phyloP scores from a whole-genome alignment of 2,888 invertebrate genomes.

The Lacanobia oleracea region DNA sequence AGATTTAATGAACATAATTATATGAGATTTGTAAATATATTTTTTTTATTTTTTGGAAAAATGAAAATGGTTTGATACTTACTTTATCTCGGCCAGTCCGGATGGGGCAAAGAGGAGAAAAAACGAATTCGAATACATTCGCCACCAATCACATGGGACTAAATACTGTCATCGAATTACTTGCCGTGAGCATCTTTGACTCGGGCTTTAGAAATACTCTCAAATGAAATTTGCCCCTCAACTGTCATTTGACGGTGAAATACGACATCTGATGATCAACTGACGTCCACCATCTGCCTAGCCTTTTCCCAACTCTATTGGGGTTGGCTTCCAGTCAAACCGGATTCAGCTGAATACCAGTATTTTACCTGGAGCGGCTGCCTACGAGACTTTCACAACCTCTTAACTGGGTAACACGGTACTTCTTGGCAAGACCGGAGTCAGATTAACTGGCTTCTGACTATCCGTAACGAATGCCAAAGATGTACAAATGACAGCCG shows the following conservation, averaged over 20 bases:
- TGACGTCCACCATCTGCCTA: too few species aligned
- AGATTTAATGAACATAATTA: neutral
- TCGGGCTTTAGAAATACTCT: constrained; percentile 3
- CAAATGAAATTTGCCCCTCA: neutral
- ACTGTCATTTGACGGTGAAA: neutral
- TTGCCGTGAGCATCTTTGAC: constrained; percentile 4
- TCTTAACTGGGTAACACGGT: too few species aligned
- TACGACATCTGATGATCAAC: neutral
- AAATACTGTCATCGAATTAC: constrained; percentile 35
- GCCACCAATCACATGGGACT: constrained; percentile 57
- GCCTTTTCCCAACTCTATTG: too few species aligned
- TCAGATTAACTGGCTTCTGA: too few species aligned
- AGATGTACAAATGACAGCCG: too few species aligned
- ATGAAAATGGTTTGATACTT: constrained; percentile 38
- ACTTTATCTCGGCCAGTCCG: constrained; percentile 49
- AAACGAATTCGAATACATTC: constrained; percentile 43
- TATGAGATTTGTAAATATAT: neutral
- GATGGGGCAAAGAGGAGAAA: constrained; percentile 49
- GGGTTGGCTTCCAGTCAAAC: too few species aligned
- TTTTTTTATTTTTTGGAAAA: constrained; percentile 7
- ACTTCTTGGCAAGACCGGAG: too few species aligned
- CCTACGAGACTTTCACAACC: too few species aligned
- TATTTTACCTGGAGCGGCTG: too few species aligned
- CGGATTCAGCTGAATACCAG: too few species aligned
- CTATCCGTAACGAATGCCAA: too few species aligned